Percentiles rank a stretch among this genome's conserved stretches.
Conservation (phyloP, 2,888 invertebrate genomes). For the Drosophila eohydei region DNA sequence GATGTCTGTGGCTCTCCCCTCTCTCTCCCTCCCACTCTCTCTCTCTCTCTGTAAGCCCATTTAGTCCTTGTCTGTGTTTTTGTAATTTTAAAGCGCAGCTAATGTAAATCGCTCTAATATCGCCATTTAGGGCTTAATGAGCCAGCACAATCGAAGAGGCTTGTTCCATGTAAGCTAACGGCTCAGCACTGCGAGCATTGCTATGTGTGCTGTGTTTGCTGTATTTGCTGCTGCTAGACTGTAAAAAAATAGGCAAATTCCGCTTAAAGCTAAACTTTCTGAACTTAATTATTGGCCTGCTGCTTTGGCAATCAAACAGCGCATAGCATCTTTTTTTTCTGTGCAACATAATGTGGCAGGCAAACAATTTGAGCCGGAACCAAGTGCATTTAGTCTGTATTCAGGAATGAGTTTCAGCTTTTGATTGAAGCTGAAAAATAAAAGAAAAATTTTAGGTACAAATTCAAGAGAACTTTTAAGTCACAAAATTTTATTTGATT, state of each 20-base stretch:
- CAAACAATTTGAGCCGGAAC: background rate
- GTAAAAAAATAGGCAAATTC: slow-evolving; percentile 16
- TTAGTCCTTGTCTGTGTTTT: slow-evolving; percentile 15
- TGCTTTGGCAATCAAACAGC: slow-evolving; percentile 9
- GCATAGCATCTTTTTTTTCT: background rate
- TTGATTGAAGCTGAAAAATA: background rate
- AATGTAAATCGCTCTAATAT: slow-evolving; percentile 76
- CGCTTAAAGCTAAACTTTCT: slow-evolving; percentile 8
- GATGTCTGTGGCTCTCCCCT: slow-evolving; percentile 24
- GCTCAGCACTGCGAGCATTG: slow-evolving; percentile 13
- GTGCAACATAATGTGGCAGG: background rate
- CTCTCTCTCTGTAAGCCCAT: background rate
- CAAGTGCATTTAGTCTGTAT: background rate
- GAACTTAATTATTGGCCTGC: slow-evolving; percentile 7
- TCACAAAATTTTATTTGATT: too few species aligned
- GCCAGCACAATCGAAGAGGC: slow-evolving; percentile 58
- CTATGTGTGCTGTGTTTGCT: background rate
- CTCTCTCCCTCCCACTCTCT: background rate
- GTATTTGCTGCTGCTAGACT: background rate
- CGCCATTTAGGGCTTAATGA: slow-evolving; percentile 71
- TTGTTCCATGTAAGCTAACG: slow-evolving; percentile 15
- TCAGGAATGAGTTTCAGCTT: background rate
- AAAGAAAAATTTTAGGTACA: too few species aligned
- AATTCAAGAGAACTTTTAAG: too few species aligned
- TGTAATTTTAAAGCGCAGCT: slow-evolving; percentile 72